Evolutionary conservation across 2,888 invertebrate genomes (phyloP), one percentile per base, ranked within the genome.

Genomic region (Zaprionus obscuricornis): DNA sequence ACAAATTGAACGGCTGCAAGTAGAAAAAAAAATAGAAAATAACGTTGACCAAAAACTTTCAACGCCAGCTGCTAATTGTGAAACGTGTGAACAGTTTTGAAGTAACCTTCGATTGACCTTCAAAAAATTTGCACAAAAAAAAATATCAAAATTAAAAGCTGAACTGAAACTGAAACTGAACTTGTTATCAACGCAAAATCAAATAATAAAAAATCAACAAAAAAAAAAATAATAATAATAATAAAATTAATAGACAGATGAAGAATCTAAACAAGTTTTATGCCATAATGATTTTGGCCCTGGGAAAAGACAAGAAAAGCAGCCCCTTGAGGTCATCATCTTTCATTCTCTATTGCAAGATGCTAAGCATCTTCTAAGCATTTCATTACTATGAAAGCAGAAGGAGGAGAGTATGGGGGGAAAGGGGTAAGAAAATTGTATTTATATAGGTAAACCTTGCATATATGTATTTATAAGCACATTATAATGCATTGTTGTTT

Each of bases 71-170:
- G 81, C 84, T 85, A 85, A 79, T 83, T 79, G 77, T 68, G 60
- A 75, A 73, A 79, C 81, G 81, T 85, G 81, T 79, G 81, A 81
- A 85, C 74, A n/a, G n/a, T n/a, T n/a, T n/a, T n/a, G n/a, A n/a
- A n/a, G n/a, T n/a, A 67, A 75, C 79, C 62, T 75, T 74, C 26
- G 68, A 43, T 60, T 82, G 86, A 82, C 81, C 81, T 82, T 79
- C 83, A 62, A 49, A 22, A 17, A 14, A 22, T 20, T 7, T 29
- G 20, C 34, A 26, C 29, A 3, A 18, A 13, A 27, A 10, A 11
- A 8, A 22, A 36, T 27, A 37, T 22, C 37, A 43, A 42, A 22
- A n/a, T 14, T 42, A 13, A n/a, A n/a, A n/a, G 18, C n/a, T 13
- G 11, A 8, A 20, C 3, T 13, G n/a, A 31, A 24, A 11, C n/a